These are phyloP conservation scores for Cephus pygmeus DNA, from an alignment of 2,888 invertebrate species.

Conservation along the genomic window DNA sequence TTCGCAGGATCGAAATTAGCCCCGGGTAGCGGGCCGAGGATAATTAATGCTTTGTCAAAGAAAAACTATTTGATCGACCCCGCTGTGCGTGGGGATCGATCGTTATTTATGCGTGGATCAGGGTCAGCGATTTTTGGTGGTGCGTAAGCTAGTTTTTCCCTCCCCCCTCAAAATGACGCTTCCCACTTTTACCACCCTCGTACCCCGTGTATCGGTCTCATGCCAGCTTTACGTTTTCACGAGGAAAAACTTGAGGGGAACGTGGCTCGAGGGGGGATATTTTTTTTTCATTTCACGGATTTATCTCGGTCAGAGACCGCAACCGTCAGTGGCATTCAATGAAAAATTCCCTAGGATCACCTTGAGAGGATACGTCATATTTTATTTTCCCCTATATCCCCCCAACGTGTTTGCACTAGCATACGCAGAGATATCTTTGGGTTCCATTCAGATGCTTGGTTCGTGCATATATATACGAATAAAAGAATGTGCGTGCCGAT, in stretches of 20 bases:
- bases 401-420: background rate
- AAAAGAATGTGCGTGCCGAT: background rate
- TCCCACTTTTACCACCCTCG: background rate
- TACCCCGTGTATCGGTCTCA: no score
- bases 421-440: background rate
- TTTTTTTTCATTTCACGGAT: background rate
- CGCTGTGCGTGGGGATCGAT: background rate
- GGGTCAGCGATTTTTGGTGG: background rate
- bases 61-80: background rate
- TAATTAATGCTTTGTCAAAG: background rate
- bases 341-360: background rate
- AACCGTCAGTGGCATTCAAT: background rate
- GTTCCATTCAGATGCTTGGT: background rate
- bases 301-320: background rate
- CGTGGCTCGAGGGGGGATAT: no score
- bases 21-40: background rate
- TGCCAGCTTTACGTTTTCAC: no score
- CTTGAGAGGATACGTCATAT: background rate
- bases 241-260: no score
- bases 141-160: background rate
- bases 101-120: background rate
- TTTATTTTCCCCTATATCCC: no score
- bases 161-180: background rate
- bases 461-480: background rate
- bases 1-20: background rate